Conservation (phyloP, 2,113 vertebrate species). For the Corythoichthys haematopterus region DNA sequence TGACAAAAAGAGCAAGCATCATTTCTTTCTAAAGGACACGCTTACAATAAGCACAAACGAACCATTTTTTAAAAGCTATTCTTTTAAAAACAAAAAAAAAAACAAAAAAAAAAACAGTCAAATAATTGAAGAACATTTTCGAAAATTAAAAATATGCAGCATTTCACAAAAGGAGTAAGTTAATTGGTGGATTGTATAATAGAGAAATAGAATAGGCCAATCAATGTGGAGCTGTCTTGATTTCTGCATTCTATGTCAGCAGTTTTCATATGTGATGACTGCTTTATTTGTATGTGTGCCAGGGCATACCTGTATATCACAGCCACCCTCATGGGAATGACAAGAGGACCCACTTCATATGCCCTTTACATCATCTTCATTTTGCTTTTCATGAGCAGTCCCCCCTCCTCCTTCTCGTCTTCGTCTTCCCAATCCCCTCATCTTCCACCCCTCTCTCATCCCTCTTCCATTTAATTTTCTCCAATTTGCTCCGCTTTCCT, state of each 20-base stretch:
- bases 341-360: conserved; percentile 53
- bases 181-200: background rate
- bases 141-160: conserved; percentile 12
- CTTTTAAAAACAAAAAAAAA: too few relatives aligned
- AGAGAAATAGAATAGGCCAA: conserved; percentile 15
- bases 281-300: conserved; percentile 13
- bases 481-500: conserved; percentile 60
- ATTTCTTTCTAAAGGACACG: background rate
- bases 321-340: conserved; percentile 45
- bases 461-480: conserved; percentile 60
- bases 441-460: conserved; percentile 37
- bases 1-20: conserved; percentile 7
- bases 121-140: background rate
- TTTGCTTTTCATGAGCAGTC: conserved; percentile 57
- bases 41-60: conserved; percentile 13
- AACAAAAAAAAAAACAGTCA: background rate
- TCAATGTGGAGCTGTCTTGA: conserved; percentile 37
- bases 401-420: conserved; percentile 40
- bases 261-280: conserved; percentile 34
- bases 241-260: conserved; percentile 47
- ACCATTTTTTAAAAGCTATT: too few relatives aligned
- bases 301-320: conserved; percentile 26
- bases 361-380: conserved; percentile 55
- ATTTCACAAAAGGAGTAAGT: conserved; percentile 15
- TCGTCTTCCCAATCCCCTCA: conserved; percentile 9